Evolutionary conservation across 2,888 invertebrate genomes (phyloP).

Genomic region (Ptychoptera albimana): DNA sequence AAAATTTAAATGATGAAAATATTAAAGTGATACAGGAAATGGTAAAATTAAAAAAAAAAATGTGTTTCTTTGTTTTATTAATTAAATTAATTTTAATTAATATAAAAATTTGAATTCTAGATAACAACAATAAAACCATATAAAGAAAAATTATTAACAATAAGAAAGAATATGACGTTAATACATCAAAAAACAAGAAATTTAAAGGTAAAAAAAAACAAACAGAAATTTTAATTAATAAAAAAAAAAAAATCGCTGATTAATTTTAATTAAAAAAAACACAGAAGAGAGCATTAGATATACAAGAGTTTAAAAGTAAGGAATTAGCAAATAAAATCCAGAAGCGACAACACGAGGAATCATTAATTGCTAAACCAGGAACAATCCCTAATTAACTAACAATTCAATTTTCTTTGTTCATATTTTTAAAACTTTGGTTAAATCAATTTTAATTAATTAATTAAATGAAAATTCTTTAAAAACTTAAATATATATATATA

Average conservation of each 20-base stretch:
- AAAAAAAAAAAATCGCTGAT: too few species aligned
- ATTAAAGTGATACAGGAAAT: constrained; percentile 21
- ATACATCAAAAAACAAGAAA: constrained; percentile 26
- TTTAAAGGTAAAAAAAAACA: constrained; percentile 21
- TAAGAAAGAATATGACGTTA: constrained; percentile 26
- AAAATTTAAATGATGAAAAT: constrained; percentile 23
- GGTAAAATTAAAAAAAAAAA: constrained; percentile 14
- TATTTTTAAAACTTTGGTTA: neutral
- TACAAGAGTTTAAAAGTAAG: constrained; percentile 26
- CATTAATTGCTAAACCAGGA: constrained; percentile 19
- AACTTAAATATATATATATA: too few species aligned
- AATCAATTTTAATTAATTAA: neutral
- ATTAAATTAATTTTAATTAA: neutral
- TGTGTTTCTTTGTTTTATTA: neutral
- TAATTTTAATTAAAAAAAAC: constrained; percentile 10
- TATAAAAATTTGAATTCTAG: constrained; percentile 13
- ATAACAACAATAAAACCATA: constrained; percentile 24
- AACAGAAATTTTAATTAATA: neutral
- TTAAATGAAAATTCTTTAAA: neutral
- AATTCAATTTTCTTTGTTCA: neutral
- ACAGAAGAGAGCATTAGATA: constrained; percentile 26
- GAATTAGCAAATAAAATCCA: constrained; percentile 24
- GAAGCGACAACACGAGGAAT: constrained; percentile 26
- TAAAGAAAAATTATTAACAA: constrained; percentile 23
- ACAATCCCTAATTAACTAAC: neutral